phyloP scores from a whole-genome alignment of 2,888 invertebrate genomes.

The Palloptera scutellata region DNA sequence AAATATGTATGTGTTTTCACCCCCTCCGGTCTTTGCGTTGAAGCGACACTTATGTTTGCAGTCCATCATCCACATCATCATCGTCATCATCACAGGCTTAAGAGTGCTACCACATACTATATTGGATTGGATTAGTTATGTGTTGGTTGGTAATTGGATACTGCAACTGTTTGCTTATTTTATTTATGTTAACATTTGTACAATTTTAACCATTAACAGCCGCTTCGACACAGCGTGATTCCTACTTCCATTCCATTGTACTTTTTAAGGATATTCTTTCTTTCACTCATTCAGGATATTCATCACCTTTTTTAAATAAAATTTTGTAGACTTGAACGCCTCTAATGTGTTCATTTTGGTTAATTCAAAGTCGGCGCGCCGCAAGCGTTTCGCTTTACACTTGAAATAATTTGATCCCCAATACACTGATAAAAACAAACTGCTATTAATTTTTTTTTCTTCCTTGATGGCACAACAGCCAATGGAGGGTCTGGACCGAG shows the following conservation, averaged over 20 bases:
- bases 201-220: slow-evolving; percentile 37
- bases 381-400: slow-evolving; percentile 28
- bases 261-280: neutral
- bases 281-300: neutral
- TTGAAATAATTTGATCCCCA: slow-evolving; percentile 21
- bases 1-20: slow-evolving; percentile 16
- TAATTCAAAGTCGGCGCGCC: slow-evolving; percentile 9
- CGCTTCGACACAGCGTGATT: slow-evolving; percentile 27
- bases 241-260: neutral
- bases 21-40: slow-evolving; percentile 12
- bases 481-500: no score
- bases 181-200: slow-evolving; percentile 25
- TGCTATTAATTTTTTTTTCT: no score
- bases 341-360: slow-evolving; percentile 5
- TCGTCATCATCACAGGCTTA: slow-evolving; percentile 5
- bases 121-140: slow-evolving; percentile 36
- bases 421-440: no score
- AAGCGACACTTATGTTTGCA: slow-evolving; percentile 45
- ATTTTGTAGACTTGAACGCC: slow-evolving; percentile 7
- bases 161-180: slow-evolving; percentile 42
- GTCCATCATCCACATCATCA: slow-evolving; percentile 31
- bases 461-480: no score
- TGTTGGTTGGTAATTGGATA: slow-evolving; percentile 41
- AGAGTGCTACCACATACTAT: slow-evolving; percentile 31
- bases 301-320: neutral